Evolutionary conservation across 2,888 invertebrate genomes (phyloP), one percentile per base, ranked within the genome.

Genomic region (Andrena bucephala): DNA sequence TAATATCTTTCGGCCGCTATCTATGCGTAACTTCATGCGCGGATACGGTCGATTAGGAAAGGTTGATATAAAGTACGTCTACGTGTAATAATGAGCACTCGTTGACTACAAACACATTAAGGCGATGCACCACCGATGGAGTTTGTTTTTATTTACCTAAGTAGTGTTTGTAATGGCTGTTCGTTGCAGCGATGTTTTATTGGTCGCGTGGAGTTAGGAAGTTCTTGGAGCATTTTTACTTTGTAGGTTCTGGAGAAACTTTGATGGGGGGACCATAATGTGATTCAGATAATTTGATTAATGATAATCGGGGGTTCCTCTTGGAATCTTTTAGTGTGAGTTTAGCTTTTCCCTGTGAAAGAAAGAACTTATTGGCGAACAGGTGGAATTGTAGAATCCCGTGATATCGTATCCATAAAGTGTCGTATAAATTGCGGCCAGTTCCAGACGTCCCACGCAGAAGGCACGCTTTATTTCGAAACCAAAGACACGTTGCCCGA

Each of bases 1-100:
- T 85, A 88, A 88, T 63, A 87, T 87, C 87, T 68, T 70, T 57
- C 60, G 57, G 54, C 50, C 57, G 62, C 57, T 59, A 68, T 52
- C 67, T 20, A 27, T 3, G 13, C 27, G 13, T 59, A 78, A 81
- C 42, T 66, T 79, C 16, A 36, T 71, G 36, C 48, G 36, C 24
- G 48, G 70, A 16, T 50, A 31, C 42, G 70, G 31, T 13, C 33
- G 63, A 70, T 67, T 60, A 60, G 27, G 57, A 5, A 57, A 60
- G 59, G 6, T 24, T 36, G 33, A 24, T 24, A 24, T 2, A 31
- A 50, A n/a, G n/a, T 48, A 33, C 20, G 27, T 10, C 10, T 31
- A 31, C 31, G 67, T 13, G n/a, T 60, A 70, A 70, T 60, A 70
- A 70, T 20, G 27, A 13, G 59, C 10, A 13, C 29, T 2, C 16